Conservation (phyloP, 2,113 vertebrate species). For the Datnioides undecimradiatus region DNA sequence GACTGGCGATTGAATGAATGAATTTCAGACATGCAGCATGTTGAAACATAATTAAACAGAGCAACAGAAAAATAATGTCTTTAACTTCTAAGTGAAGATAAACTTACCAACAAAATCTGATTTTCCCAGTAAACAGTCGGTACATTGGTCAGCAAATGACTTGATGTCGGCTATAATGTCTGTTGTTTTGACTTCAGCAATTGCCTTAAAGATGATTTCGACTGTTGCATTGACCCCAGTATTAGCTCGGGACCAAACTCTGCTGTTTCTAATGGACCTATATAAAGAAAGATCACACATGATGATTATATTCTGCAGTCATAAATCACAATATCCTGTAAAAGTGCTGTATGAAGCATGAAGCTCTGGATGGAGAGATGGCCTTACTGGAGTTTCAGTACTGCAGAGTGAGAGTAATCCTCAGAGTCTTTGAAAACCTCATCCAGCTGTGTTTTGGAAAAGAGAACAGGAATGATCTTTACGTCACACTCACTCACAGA, state of each 20-base stretch:
- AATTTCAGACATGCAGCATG: too few species aligned
- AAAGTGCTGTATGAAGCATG: too few species aligned
- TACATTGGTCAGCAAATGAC: too few species aligned
- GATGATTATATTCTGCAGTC: not conserved
- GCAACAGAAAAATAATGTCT: not conserved
- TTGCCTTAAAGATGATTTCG: conserved; percentile 28
- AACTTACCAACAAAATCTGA: accelerated
- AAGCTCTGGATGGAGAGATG: not conserved
- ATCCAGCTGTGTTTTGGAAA: conserved; percentile 30
- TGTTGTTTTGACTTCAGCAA: accelerated
- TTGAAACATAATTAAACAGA: too few species aligned
- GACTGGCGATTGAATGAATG: too few species aligned
- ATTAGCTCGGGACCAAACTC: accelerated
- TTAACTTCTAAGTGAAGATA: not conserved
- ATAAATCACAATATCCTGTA: not conserved
- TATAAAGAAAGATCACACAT: conserved; percentile 1
- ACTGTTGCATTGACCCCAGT: not conserved
- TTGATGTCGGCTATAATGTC: too few species aligned
- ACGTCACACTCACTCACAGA: not conserved
- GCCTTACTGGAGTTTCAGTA: conserved; percentile 65
- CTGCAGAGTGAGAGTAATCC: not conserved
- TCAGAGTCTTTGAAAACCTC: accelerated
- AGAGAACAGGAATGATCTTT: conserved; percentile 5
- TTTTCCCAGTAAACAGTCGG: too few species aligned
- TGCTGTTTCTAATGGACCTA: accelerated